Conservation (phyloP, 2,888 invertebrate genomes). For the Anthophora plumipes region DNA sequence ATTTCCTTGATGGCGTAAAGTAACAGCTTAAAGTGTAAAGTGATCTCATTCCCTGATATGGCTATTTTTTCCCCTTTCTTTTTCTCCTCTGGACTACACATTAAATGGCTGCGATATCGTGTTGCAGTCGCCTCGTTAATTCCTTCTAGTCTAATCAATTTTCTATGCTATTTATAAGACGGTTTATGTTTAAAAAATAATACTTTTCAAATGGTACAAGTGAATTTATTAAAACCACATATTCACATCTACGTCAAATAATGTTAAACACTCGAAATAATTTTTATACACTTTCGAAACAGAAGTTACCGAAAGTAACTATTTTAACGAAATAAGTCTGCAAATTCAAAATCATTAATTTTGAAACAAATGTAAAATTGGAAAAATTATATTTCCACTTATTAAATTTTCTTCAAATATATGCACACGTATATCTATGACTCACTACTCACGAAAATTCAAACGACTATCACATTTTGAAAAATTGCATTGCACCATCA, state of each 20-base stretch:
- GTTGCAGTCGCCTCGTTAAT: neutral
- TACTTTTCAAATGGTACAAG: too few species aligned
- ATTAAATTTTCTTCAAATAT: too few species aligned
- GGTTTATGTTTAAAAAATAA: too few species aligned
- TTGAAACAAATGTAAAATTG: too few species aligned
- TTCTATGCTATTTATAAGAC: neutral
- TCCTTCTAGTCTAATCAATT: neutral
- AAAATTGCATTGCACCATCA: neutral
- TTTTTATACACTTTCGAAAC: neutral
- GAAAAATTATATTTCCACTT: too few species aligned
- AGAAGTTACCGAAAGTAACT: too few species aligned
- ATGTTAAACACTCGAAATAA: neutral
- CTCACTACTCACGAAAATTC: too few species aligned
- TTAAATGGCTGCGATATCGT: neutral
- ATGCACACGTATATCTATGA: too few species aligned
- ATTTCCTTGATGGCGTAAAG: slow-evolving; percentile 25
- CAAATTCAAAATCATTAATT: too few species aligned
- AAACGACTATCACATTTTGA: too few species aligned
- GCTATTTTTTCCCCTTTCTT: neutral
- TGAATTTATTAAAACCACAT: neutral
- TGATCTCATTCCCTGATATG: slow-evolving; percentile 1
- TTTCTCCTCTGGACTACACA: neutral
- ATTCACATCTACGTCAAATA: too few species aligned
- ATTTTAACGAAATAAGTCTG: too few species aligned
- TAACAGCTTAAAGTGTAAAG: slow-evolving; percentile 6